Evolutionary conservation across 2,113 vertebrate genomes (phyloP), one percentile per base, ranked within the genome.

Genomic region (Cardinalis cardinalis): DNA sequence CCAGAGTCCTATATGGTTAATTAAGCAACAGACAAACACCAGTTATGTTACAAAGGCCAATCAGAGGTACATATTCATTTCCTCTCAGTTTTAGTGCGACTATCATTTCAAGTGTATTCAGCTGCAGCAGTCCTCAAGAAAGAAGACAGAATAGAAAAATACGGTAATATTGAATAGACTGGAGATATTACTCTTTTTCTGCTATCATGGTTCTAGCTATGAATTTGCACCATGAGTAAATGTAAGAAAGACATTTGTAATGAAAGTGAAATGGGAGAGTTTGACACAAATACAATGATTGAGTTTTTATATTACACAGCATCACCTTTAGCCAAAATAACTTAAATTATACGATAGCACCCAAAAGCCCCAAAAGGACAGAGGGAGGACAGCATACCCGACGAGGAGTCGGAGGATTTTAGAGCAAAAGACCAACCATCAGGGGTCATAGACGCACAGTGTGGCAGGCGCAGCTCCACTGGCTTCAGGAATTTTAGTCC

Each of bases 391-490:
- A 98, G 99, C 99, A 95, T 99, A 99, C 99, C 99, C 99, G 99
- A 99, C 99, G 99, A 99, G 98, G 99, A 99, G 99, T 99, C 99
- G 98, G 99, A 99, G 98, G 99, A 99, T 99, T 99, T 99, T 99
- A 99, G 99, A 99, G 99, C 99, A 99, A 99, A 99, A 99, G 99
- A 99, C 99, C 99, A 99, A 99, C 99, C 99, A 99, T 99, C 99
- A 98, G 99, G 99, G 97, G 99, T 99, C 99, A 99, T 99, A 97
- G 99, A 99, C 98, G 99, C 99, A 99, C 99, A 99, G 94, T 99
- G 99, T 98, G 99, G 99, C 93, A 99, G 96, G 97, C 99, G 99
- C 82, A 99, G 99, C 98, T 99, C 99, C 98, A 99, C 99, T 1
- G 99, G 99, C 97, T 99, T 99, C 98, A 98, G 98, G 98, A 99